Evolutionary conservation across 2,113 vertebrate genomes (phyloP), one percentile per base, ranked within the genome.

Genomic region (Mus pahari): DNA sequence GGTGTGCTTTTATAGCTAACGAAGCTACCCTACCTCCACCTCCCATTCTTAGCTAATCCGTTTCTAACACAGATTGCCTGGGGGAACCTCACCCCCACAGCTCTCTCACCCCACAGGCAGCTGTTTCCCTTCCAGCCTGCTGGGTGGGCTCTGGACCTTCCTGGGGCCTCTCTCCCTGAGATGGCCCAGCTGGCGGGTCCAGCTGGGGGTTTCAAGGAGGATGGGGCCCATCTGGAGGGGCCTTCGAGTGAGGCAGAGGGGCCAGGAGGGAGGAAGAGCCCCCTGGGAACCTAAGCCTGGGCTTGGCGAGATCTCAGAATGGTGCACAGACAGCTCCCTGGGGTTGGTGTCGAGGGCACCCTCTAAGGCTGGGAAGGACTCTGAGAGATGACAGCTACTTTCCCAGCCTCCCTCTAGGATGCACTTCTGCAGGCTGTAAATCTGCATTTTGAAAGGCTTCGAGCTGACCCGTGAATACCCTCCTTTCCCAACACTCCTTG

Each of bases 141-240:
- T 97, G 95, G 96, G 96, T 97, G 97, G 96, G 97, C 97, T 97
- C 71, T 64, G 79, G 88, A 90, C 91, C 75, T 97, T 97, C 83
- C 84, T 97, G 79, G 66, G 92, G 95, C 96, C 93, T 96, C 90
- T 86, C 53, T 97, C 71, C 60, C 81, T 97, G 97, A 98, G 96
- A 96, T 88, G 71, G 75, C 66, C 96, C 97, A 98, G 96, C 97
- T 98, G 97, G 96, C 24, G 2, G 70, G 74, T 78, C 95, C 96
- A 96, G 96, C 95, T 96, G 92, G 94, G 94, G 94, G 86, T 64
- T 89, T 94, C 93, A 96, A 83, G 77, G 92, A 96, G 45, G 94
- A 97, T 96, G 92, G 60, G 92, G 55, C 94, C 96, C 97, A 97
- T 95, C 95, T 97, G 96, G 96, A 96, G 64, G 90, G 89, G 55